Conservation (phyloP, 2,113 vertebrate genomes). For the Cyanoderma ruficeps region DNA sequence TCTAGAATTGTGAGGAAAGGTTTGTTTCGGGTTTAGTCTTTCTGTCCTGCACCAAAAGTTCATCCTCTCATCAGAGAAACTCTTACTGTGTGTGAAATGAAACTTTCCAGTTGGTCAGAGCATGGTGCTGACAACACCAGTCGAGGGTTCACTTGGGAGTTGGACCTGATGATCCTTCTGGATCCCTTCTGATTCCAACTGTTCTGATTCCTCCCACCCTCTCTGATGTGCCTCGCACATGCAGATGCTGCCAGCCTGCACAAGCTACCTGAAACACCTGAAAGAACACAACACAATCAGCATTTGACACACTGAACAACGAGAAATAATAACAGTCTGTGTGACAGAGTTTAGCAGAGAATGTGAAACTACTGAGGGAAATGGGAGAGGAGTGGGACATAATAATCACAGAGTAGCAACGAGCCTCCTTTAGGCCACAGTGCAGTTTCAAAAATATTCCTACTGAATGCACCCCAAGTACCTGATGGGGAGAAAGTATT, state of each 20-base stretch:
- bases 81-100: not conserved
- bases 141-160: not conserved
- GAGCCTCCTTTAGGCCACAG: not conserved
- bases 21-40: not conserved
- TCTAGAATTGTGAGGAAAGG: not conserved
- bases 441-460: not conserved
- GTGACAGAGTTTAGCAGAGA: not conserved
- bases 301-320: too few species aligned
- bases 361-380: not conserved
- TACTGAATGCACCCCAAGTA: not conserved
- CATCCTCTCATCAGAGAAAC: not conserved
- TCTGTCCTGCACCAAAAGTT: not conserved
- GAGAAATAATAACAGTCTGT: not conserved
- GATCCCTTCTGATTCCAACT: rapidly evolving
- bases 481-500: not conserved
- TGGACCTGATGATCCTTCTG: not conserved
- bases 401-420: not conserved
- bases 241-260: not conserved
- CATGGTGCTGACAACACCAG: conserved; percentile 12
- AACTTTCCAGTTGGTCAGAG: not conserved
- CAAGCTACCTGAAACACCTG: not conserved
- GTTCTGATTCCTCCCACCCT: not conserved
- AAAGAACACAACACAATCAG: not conserved
- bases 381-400: not conserved
- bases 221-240: rapidly evolving